Percentiles rank a stretch among this genome's conserved stretches.
Evolutionary conservation across 1,140 invertebrate species (phyloP).

Genomic region (Nebria ingens): DNA sequence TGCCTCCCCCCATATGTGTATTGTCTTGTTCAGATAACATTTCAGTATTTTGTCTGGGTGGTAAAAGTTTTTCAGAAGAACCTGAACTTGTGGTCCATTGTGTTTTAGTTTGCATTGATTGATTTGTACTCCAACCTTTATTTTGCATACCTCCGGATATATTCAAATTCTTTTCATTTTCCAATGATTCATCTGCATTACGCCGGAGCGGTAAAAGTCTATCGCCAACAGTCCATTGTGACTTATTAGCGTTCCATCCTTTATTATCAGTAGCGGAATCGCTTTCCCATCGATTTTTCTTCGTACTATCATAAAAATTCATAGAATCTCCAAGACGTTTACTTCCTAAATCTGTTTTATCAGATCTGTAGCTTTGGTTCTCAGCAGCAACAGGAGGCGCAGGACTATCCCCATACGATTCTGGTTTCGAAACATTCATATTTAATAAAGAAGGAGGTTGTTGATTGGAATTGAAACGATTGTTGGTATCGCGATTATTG

Average conservation of each 20-base stretch:
- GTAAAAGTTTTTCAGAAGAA: too few species aligned
- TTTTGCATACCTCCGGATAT: too few species aligned
- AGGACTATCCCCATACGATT: not conserved
- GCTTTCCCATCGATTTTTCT: slow-evolving; percentile 4
- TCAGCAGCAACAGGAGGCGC: too few species aligned
- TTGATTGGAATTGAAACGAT: not conserved
- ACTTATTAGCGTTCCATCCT: too few species aligned
- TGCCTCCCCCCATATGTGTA: too few species aligned
- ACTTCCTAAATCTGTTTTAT: slow-evolving; percentile 10
- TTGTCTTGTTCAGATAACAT: too few species aligned
- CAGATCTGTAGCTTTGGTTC: not conserved
- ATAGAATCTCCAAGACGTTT: slow-evolving; percentile 1
- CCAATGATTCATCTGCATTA: too few species aligned
- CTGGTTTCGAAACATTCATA: slow-evolving; percentile 7
- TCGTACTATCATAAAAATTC: not conserved
- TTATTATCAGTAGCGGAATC: too few species aligned
- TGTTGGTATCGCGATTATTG: slow-evolving; percentile 3
- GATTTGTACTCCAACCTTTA: not conserved
- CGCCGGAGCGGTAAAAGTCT: not conserved
- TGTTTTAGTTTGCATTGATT: not conserved
- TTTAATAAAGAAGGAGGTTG: not conserved
- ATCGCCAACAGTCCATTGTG: too few species aligned
- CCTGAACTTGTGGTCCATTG: slow-evolving; percentile 4
- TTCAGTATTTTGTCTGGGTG: too few species aligned
- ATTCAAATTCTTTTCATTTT: too few species aligned